These are phyloP conservation scores for Rosalia funebris DNA, from an alignment of 2,888 invertebrate genomes.

Conservation along the genomic window DNA sequence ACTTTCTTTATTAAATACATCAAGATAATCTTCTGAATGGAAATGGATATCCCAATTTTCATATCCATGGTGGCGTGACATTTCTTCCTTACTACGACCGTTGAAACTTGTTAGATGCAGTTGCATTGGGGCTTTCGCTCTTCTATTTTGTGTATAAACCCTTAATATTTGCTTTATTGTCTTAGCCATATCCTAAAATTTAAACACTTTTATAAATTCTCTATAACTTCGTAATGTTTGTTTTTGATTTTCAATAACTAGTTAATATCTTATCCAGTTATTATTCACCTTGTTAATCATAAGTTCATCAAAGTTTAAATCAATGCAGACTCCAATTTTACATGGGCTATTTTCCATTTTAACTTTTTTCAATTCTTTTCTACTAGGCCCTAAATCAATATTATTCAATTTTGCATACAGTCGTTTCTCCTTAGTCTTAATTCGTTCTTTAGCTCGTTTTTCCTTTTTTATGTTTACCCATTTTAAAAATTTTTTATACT, in stretches of 20 bases:
- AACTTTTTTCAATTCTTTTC: constrained; percentile 81
- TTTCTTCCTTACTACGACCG: constrained; percentile 77
- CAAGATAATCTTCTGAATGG: constrained; percentile 72
- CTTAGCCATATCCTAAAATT: constrained; percentile 79
- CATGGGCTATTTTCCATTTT: constrained; percentile 76
- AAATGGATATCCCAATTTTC: constrained; percentile 91
- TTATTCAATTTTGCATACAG: constrained; percentile 77
- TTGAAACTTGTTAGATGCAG: constrained; percentile 84
- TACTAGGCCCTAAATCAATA: constrained; percentile 78
- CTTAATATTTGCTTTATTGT: constrained; percentile 90
- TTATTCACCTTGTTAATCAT: constrained; percentile 75
- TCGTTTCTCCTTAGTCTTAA: constrained; percentile 73
- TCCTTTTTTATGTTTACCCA: constrained; percentile 77
- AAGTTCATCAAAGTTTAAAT: constrained; percentile 89
- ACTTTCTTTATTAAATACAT: constrained; percentile 79
- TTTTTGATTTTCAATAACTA: too few relatives aligned
- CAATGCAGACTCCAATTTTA: constrained; percentile 81
- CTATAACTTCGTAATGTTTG: too few relatives aligned
- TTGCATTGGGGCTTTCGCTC: constrained; percentile 81
- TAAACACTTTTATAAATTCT: constrained; percentile 8
- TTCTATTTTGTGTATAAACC: constrained; percentile 90
- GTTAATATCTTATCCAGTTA: background rate
- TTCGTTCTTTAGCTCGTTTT: constrained; percentile 77
- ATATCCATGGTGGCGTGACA: constrained; percentile 87
- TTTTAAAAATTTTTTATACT: constrained; percentile 72